These are phyloP conservation scores for Ametastegia equiseti DNA, from an alignment of 2,888 invertebrate genomes.

Conservation along the genomic window DNA sequence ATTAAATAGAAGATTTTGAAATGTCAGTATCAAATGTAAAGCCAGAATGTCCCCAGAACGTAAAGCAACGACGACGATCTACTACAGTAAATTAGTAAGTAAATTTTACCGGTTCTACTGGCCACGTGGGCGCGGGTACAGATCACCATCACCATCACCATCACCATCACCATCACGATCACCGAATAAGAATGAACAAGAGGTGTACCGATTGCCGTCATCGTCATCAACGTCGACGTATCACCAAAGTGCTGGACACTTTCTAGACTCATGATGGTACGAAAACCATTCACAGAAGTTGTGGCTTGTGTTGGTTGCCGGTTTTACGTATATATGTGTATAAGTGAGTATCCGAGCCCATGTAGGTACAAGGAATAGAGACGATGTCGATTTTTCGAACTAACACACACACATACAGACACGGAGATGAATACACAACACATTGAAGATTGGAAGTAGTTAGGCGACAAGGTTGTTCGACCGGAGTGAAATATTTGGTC, in stretches of 20 bases:
- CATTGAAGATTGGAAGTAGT: background rate
- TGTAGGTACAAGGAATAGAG: background rate
- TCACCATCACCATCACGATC: background rate
- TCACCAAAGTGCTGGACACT: too few species aligned
- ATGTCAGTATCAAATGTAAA: too few species aligned
- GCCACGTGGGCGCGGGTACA: background rate
- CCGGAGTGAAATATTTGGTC: slow-evolving; percentile 36
- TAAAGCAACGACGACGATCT: background rate
- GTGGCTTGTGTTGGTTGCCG: background rate
- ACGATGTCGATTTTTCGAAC: background rate
- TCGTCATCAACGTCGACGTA: too few species aligned
- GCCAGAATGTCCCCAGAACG: too few species aligned
- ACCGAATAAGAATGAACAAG: too few species aligned
- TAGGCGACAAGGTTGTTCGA: slow-evolving; percentile 17
- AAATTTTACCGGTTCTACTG: slow-evolving; percentile 12
- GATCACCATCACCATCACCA: background rate
- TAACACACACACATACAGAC: background rate
- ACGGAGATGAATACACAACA: background rate
- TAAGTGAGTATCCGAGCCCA: background rate
- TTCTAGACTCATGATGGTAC: background rate
- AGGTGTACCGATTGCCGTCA: too few species aligned
- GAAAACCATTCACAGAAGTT: background rate
- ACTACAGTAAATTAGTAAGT: too few species aligned
- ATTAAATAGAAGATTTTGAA: too few species aligned
- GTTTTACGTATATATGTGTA: background rate